Conservation (phyloP, 2,113 vertebrate species). For the Tetrax tetrax region DNA sequence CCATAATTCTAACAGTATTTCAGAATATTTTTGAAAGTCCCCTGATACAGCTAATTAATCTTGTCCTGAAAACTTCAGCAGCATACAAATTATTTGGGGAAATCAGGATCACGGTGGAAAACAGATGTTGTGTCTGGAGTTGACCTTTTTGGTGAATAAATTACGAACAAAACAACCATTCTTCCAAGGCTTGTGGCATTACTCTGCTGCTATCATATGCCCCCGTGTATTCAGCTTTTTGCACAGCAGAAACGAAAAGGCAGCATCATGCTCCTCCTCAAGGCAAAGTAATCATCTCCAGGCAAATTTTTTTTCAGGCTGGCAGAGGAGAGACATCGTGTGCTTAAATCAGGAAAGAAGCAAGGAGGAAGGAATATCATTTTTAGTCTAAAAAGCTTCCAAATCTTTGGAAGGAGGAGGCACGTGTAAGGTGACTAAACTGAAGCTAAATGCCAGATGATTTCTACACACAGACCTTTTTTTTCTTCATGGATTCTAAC, state of each 20-base stretch:
- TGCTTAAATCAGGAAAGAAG: not conserved
- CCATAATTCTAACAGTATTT: not conserved
- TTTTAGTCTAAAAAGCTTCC: not conserved
- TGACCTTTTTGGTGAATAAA: constrained; percentile 47
- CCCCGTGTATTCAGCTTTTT: not conserved
- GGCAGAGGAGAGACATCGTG: not conserved
- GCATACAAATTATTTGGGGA: not conserved
- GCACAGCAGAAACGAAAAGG: not conserved
- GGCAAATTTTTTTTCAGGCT: not conserved
- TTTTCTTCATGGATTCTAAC: not conserved
- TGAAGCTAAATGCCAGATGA: not conserved
- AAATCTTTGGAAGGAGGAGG: not conserved
- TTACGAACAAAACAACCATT: not conserved
- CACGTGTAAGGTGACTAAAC: not conserved
- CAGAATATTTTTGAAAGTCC: not conserved
- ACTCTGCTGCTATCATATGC: not conserved
- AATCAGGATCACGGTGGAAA: not conserved
- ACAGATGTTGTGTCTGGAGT: not conserved
- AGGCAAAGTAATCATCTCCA: not conserved
- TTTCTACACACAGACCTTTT: not conserved
- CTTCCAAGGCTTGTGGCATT: not conserved
- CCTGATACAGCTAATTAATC: not conserved
- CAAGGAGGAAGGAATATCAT: not conserved
- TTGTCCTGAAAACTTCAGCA: not conserved
- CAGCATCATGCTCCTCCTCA: not conserved